Conservation (phyloP, 1,140 invertebrate species). For the Hycleus cichorii region DNA sequence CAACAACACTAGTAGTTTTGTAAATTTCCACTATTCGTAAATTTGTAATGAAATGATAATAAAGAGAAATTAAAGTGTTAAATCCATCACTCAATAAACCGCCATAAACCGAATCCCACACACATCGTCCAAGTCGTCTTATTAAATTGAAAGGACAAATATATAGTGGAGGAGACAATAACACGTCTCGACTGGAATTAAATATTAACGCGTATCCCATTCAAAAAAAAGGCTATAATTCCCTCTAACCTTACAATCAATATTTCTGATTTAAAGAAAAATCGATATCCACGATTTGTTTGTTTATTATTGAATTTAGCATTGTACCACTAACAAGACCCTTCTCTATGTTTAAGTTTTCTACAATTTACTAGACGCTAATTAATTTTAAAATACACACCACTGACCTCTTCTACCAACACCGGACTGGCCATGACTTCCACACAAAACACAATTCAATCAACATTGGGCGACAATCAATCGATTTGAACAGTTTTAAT, state of each 20-base stretch:
- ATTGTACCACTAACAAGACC: conserved; percentile 22
- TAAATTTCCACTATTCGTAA: neutral
- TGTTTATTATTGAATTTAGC: conserved; percentile 8
- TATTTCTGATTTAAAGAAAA: too few relatives aligned
- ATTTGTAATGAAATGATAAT: conserved; percentile 13
- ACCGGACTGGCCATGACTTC: neutral
- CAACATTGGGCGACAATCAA: too few relatives aligned
- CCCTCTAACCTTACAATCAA: too few relatives aligned
- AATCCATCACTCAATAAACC: conserved; percentile 15
- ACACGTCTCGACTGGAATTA: too few relatives aligned
- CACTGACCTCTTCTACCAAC: neutral
- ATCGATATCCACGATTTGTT: neutral
- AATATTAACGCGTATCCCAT: too few relatives aligned
- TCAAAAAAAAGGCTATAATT: too few relatives aligned
- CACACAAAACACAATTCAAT: too few relatives aligned
- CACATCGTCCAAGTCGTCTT: conserved; percentile 3
- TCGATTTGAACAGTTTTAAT: neutral
- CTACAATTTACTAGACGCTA: too few relatives aligned
- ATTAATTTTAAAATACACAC: neutral
- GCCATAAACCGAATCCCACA: conserved; percentile 13
- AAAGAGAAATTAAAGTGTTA: conserved; percentile 10
- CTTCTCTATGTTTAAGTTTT: conserved; percentile 5
- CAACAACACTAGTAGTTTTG: too few relatives aligned
- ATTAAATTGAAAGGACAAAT: conserved; percentile 14
- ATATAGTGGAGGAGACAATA: too few relatives aligned